A percentile compares a stretch with the other conserved stretches of the same genome.
These are phyloP conservation scores for Centropus unirufus DNA, from an alignment of 2,113 vertebrate species.

Conservation along the genomic window DNA sequence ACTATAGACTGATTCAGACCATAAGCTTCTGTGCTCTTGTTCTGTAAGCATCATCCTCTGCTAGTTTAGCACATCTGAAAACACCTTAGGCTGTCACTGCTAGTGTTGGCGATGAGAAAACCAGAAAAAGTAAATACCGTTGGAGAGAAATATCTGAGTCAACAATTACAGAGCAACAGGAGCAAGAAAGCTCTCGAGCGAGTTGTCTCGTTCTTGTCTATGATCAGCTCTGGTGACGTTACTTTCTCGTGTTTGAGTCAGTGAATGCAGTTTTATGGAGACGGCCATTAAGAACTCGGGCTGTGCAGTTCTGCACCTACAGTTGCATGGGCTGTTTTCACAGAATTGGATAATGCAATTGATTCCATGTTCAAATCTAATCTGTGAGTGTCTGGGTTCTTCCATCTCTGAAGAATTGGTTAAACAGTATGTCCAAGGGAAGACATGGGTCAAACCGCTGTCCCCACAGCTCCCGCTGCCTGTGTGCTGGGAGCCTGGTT, in stretches of 20 bases:
- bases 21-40: no score
- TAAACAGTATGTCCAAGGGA: not conserved
- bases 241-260: not conserved
- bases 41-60: not conserved
- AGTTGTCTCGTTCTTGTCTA: not conserved
- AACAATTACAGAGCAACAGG: not conserved
- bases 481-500: not conserved
- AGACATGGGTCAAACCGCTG: not conserved
- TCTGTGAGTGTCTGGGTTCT: not conserved
- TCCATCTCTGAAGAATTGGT: not conserved
- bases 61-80: not conserved
- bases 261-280: not conserved
- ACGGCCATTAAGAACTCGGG: not conserved
- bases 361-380: not conserved
- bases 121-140: not conserved
- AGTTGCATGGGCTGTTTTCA: not conserved
- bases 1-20: not conserved
- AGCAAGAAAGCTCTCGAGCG: not conserved
- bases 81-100: not conserved
- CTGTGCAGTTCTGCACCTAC: not conserved
- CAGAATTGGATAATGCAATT: not conserved
- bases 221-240: not conserved
- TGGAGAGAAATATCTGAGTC: not conserved
- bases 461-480: not conserved
- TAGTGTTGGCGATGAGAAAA: not conserved